phyloP scores from a whole-genome alignment of 2,797 vertebrate species.

The Mus minutoides region DNA sequence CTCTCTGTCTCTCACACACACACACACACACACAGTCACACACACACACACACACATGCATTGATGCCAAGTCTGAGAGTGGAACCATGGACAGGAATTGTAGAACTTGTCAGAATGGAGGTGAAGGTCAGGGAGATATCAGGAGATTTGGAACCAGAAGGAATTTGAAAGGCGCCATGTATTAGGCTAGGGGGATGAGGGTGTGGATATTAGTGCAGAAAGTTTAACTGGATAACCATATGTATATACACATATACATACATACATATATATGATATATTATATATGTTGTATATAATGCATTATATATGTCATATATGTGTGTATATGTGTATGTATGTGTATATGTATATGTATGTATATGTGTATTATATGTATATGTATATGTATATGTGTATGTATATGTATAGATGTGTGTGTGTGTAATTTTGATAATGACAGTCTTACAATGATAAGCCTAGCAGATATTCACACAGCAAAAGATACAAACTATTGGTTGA shows the following conservation, averaged over 20 bases:
- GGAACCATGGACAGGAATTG: background rate
- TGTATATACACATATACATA: too few species aligned
- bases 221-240: background rate
- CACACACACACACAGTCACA: too few species aligned
- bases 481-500: background rate
- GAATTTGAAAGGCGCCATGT: background rate
- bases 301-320: background rate
- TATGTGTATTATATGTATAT: background rate
- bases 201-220: background rate
- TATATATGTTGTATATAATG: too few species aligned
- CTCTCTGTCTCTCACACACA: too few species aligned
- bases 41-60: too few species aligned
- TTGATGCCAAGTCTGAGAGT: background rate
- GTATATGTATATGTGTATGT: background rate
- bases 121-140: background rate
- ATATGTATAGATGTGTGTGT: too few species aligned
- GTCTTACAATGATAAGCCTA: background rate
- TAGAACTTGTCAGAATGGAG: background rate
- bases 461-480: background rate
- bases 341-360: background rate
- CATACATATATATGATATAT: too few species aligned
- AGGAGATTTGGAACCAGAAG: background rate
- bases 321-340: background rate
- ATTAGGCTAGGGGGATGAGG: background rate
- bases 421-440: background rate